Percentiles rank a stretch among this genome's conserved stretches.
Conservation (phyloP, 2,113 vertebrate genomes). For the Cyrtonyx montezumae region DNA sequence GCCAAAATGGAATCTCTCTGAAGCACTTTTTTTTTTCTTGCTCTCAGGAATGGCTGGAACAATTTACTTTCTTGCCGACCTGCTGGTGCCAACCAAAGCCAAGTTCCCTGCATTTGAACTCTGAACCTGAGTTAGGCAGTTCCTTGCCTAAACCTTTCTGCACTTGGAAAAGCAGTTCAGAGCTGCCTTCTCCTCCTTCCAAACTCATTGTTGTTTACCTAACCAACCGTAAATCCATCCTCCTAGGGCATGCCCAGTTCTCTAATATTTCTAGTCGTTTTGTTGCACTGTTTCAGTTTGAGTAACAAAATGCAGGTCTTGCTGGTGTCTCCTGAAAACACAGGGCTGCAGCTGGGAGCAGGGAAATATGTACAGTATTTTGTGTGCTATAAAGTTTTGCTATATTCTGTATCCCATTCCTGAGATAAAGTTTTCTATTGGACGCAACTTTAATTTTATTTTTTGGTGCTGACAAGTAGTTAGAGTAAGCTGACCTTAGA, state of each 20-base stretch:
- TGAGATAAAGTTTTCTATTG: conserved; percentile 8
- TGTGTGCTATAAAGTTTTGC: conserved; percentile 33
- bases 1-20: background rate
- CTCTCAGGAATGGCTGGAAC: conserved; percentile 95
- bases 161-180: background rate
- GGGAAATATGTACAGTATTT: conserved; percentile 32
- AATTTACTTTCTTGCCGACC: conserved; percentile 94
- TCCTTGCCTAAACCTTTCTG: conserved; percentile 17
- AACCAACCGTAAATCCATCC: background rate
- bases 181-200: conserved; percentile 15
- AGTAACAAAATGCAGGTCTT: background rate
- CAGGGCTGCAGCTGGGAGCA: background rate
- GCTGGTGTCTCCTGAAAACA: background rate
- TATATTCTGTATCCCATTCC: conserved; percentile 19
- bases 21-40: background rate
- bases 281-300: background rate
- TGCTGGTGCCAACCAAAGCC: conserved; percentile 88
- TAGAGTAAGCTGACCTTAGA: conserved; percentile 3
- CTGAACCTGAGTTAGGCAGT: conserved; percentile 59
- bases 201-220: background rate
- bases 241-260: background rate
- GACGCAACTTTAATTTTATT: background rate
- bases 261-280: conserved; percentile 7
- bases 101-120: conserved; percentile 94
- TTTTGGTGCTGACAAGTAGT: background rate